Percentiles rank a stretch among this genome's conserved stretches.
Conservation (phyloP, 2,113 vertebrate genomes). For the Poeciliopsis prolifica region DNA sequence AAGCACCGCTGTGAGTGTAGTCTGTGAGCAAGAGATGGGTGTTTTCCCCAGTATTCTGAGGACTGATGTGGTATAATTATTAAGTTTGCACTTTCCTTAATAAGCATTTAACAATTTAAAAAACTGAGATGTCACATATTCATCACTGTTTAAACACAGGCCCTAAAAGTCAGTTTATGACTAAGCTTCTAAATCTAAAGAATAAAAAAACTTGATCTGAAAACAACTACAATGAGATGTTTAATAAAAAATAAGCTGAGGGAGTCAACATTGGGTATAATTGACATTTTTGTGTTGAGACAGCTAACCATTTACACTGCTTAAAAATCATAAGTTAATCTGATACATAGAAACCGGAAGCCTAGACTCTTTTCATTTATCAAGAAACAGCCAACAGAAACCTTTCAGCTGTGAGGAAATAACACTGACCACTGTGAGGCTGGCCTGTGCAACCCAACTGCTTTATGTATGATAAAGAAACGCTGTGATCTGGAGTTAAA, state of each 20-base stretch:
- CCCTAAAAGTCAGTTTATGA: background rate
- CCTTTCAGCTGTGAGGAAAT: too few species aligned
- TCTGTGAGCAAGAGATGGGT: background rate
- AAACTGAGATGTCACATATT: background rate
- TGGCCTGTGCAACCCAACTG: too few species aligned
- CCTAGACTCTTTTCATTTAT: too few species aligned
- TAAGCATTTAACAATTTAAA: background rate
- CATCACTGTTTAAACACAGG: background rate
- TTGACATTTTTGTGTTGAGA: background rate
- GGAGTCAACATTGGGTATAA: too few species aligned
- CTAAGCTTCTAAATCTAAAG: background rate
- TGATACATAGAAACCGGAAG: too few species aligned
- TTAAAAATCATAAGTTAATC: background rate
- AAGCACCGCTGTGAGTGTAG: background rate
- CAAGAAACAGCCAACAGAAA: too few species aligned
- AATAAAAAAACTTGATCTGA: background rate
- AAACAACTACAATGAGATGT: background rate
- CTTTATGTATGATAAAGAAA: background rate
- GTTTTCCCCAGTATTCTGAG: background rate
- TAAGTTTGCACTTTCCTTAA: background rate
- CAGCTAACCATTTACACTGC: background rate
- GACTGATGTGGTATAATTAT: background rate
- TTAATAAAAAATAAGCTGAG: background rate
- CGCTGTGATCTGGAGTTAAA: conserved; percentile 10
- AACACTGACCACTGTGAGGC: too few species aligned